Evolutionary conservation across 37 sponge, comb jelly and placozoan species (phyloP).

Genomic region (Ephydatia muelleri): DNA sequence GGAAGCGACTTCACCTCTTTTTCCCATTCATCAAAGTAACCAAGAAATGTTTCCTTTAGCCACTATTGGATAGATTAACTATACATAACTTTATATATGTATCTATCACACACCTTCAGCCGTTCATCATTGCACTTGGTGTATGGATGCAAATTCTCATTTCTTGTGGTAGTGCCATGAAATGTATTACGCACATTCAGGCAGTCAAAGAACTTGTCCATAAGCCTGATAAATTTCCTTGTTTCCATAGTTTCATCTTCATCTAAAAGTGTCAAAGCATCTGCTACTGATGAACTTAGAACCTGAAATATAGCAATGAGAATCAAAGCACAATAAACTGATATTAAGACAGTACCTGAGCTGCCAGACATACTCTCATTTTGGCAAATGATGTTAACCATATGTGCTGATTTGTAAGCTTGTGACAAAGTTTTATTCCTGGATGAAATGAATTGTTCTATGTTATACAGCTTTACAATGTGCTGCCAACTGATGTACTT

Average conservation of each 20-base stretch:
- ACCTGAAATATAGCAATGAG: slow-evolving; percentile 7
- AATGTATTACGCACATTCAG: slow-evolving; percentile 19
- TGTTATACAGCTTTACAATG: not conserved
- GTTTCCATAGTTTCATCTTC: slow-evolving; percentile 26
- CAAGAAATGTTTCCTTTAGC: slow-evolving; percentile 30
- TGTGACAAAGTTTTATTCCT: no score
- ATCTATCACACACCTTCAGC: slow-evolving; percentile 13
- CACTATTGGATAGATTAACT: slow-evolving; percentile 6
- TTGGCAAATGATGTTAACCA: slow-evolving; percentile 36
- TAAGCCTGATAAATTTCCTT: slow-evolving; percentile 8
- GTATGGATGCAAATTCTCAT: slow-evolving; percentile 11
- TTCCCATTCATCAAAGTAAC: slow-evolving; percentile 34
- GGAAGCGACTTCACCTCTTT: slow-evolving; percentile 1
- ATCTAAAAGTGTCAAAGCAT: slow-evolving; percentile 3
- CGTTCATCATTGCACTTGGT: not conserved
- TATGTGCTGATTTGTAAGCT: slow-evolving; percentile 25
- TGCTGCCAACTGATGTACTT: no score
- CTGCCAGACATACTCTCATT: slow-evolving; percentile 41
- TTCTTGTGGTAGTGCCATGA: slow-evolving; percentile 10
- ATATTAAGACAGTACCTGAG: slow-evolving; percentile 11
- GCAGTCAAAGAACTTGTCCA: slow-evolving; percentile 34
- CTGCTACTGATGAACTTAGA: slow-evolving; percentile 28
- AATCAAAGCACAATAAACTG: no score
- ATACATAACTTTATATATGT: no score
- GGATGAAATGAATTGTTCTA: no score